Percentiles rank a stretch among this genome's conserved stretches.
phyloP scores from a whole-genome alignment of 2,888 invertebrate species.

The Neoitamus cyanurus region DNA sequence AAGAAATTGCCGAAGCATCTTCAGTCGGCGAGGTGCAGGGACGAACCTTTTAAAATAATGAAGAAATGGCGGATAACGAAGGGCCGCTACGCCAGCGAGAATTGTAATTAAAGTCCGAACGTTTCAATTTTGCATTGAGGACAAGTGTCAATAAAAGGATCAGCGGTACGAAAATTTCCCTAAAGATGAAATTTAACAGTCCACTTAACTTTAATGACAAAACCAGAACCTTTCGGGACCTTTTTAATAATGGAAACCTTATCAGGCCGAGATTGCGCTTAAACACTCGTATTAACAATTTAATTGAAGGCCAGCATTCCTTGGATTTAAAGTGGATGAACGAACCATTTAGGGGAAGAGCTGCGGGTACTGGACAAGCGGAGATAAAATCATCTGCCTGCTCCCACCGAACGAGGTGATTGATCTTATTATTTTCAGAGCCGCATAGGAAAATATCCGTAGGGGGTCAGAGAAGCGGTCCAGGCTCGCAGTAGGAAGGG shows the following conservation, averaged over 20 bases:
- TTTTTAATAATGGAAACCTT: constrained; percentile 6
- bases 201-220: constrained; percentile 12
- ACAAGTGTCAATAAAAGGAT: constrained; percentile 4
- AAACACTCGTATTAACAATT: background rate
- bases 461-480: background rate
- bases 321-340: background rate
- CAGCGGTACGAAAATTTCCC: background rate
- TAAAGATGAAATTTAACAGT: constrained; percentile 6
- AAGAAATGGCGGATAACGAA: background rate
- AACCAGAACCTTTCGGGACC: constrained; percentile 8
- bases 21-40: background rate
- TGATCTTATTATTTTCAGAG: background rate
- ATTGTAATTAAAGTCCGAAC: background rate
- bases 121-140: background rate
- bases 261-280: background rate
- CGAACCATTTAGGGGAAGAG: background rate
- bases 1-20: background rate
- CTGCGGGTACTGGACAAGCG: background rate
- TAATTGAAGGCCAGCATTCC: background rate
- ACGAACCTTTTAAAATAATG: background rate
- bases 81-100: background rate
- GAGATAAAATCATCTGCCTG: background rate
- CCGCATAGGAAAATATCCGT: background rate
- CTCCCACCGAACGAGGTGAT: background rate
- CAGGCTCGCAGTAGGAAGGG: background rate